Evolutionary conservation across 2,797 vertebrate genomes (phyloP).

Genomic region (Neosilurus hyrtlii): DNA sequence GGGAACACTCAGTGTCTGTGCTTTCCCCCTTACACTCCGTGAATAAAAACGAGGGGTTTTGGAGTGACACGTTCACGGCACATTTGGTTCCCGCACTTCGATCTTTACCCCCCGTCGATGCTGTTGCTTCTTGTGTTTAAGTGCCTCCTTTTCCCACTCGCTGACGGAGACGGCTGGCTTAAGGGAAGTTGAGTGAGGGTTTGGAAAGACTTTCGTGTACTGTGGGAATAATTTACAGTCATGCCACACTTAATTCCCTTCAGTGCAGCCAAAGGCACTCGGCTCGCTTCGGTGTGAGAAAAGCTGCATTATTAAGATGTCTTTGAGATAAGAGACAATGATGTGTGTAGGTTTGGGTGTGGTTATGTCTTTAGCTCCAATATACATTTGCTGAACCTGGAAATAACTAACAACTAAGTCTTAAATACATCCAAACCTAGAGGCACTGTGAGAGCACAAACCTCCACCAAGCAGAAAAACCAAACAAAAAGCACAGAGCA

Average conservation of each 20-base stretch:
- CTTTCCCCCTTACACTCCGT: constrained; percentile 37
- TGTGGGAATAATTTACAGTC: constrained; percentile 72
- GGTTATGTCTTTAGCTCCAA: too few relatives aligned
- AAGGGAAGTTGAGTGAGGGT: constrained; percentile 56
- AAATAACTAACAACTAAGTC: too few relatives aligned
- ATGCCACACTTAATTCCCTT: constrained; percentile 69
- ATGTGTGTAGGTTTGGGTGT: not conserved
- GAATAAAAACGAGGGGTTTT: constrained; percentile 51
- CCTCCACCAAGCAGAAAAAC: too few relatives aligned
- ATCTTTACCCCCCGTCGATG: constrained; percentile 7
- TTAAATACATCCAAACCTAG: too few relatives aligned
- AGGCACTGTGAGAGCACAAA: too few relatives aligned
- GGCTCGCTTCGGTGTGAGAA: not conserved
- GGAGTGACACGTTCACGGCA: constrained; percentile 34
- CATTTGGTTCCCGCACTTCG: constrained; percentile 40
- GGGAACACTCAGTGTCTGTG: constrained; percentile 47
- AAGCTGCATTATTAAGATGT: constrained; percentile 21
- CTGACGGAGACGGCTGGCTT: constrained; percentile 61
- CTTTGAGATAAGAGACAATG: constrained; percentile 16
- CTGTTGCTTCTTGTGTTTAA: constrained; percentile 31
- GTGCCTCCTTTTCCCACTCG: constrained; percentile 58
- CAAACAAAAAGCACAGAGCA: too few relatives aligned
- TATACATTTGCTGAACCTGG: too few relatives aligned
- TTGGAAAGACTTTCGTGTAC: constrained; percentile 55
- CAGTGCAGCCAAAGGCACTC: constrained; percentile 63